These are phyloP conservation scores for Cydia pomonella DNA, from an alignment of 1,140 invertebrate genomes.

Conservation along the genomic window DNA sequence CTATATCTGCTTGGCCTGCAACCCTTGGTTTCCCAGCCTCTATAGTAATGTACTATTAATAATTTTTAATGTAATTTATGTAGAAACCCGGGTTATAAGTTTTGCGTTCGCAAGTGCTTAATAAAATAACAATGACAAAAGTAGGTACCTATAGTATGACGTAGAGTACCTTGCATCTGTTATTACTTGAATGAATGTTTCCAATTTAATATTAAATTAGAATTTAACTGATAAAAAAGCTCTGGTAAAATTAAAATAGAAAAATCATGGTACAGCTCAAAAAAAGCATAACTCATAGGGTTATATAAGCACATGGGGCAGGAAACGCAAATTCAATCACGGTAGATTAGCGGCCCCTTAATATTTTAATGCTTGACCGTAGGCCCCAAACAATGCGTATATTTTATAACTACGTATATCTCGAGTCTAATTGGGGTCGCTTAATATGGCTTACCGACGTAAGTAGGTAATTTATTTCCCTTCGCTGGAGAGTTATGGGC, in stretches of 20 bases:
- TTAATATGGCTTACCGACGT: constrained; percentile 79
- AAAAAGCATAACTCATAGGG: constrained; percentile 49
- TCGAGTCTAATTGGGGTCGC: constrained; percentile 77
- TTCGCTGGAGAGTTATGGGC: constrained; percentile 19
- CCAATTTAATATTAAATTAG: background rate
- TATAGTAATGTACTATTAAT: too few species aligned
- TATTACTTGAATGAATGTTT: background rate
- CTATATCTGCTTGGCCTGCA: too few species aligned
- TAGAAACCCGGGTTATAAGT: too few species aligned
- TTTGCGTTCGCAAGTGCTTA: too few species aligned
- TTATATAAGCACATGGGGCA: constrained; percentile 49
- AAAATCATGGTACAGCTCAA: constrained; percentile 43
- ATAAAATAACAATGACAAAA: too few species aligned
- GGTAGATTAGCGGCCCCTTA: constrained; percentile 75
- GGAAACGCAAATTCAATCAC: constrained; percentile 78
- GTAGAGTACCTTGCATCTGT: background rate
- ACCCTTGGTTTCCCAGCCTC: too few species aligned
- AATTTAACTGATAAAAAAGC: too few species aligned
- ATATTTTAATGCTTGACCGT: constrained; percentile 78
- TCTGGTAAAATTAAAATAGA: constrained; percentile 27
- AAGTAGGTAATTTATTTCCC: constrained; percentile 76
- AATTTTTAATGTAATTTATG: too few species aligned
- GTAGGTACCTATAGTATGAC: background rate
- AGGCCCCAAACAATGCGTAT: constrained; percentile 66
- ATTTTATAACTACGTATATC: constrained; percentile 72